phyloP scores from a whole-genome alignment of 2,113 vertebrate species.

The Anoplopoma fimbria region DNA sequence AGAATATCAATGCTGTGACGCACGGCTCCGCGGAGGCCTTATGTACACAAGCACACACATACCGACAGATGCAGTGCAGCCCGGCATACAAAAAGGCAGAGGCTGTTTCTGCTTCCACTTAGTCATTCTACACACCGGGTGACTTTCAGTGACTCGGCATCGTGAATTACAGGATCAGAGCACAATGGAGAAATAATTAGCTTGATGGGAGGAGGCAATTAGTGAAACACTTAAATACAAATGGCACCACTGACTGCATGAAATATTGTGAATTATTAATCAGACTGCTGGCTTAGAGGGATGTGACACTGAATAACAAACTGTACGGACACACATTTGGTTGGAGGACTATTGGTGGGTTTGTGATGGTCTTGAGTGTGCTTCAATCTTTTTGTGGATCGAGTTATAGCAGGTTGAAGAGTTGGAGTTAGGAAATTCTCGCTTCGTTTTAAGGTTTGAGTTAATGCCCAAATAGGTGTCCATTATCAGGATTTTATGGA shows the following conservation, averaged over 20 bases:
- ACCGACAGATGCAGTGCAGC: constrained; percentile 21
- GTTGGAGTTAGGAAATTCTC: not conserved
- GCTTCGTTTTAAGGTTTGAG: not conserved
- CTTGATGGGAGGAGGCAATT: constrained; percentile 67
- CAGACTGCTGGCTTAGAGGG: constrained; percentile 27
- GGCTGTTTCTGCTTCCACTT: constrained; percentile 24
- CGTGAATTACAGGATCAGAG: constrained; percentile 65
- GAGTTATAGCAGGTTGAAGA: not conserved
- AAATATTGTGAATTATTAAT: constrained; percentile 58
- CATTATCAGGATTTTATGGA: not conserved
- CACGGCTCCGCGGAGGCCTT: constrained; percentile 42
- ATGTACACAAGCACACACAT: constrained; percentile 33
- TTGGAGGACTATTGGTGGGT: not conserved
- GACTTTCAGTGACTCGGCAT: constrained; percentile 52
- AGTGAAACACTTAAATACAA: constrained; percentile 65
- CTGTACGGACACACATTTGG: not conserved
- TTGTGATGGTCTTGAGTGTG: not conserved
- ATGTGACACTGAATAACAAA: constrained; percentile 34
- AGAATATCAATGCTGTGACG: constrained; percentile 71
- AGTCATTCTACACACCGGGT: constrained; percentile 37
- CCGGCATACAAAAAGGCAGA: constrained; percentile 35
- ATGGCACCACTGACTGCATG: constrained; percentile 44
- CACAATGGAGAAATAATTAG: constrained; percentile 74
- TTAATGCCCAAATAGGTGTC: not conserved
- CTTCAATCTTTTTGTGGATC: not conserved